Evolutionary conservation across 2,797 vertebrate genomes (phyloP), one percentile per base, ranked within the genome.

Genomic region (Momotus momota): DNA sequence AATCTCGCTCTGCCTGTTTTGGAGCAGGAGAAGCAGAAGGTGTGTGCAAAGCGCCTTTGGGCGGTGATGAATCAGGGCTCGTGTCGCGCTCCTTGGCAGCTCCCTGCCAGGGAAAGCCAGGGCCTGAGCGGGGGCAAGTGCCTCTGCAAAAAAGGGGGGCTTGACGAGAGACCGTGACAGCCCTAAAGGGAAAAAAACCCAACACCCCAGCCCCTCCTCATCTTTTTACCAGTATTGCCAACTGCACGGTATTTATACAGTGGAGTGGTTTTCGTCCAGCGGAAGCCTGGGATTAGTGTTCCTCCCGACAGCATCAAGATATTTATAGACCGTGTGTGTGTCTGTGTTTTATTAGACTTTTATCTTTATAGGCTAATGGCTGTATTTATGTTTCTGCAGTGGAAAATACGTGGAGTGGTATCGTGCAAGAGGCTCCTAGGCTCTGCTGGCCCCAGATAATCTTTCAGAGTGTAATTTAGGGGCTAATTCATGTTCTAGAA

Each of bases 1-100:
- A 86, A 92, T 96, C 91, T 96, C 87, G n/a, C 91, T 54, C 85
- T 1, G 27, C 93, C 87, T 93, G 91, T 64, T 95, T 52, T 87
- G 1, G 10, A 73, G 81, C 81, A 67, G 84, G 71, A 89, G 91
- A 19, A 91, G 91, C 91, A 94, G 75, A 74, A 95, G 93, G 91
- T 90, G 87, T 87, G 91, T 38, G 64, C 51, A 9, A 35, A 16
- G 86, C 13, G 23, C 84, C 87, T 95, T 85, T 25, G 71, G 81
- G 84, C 29, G 5, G 41, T 3, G 6, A 51, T 93, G 94, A 93
- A 64, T 95, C 93, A 80, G 83, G 12, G 83, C 57, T 89, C 33
- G 0, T 18, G 71, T 73, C 25, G 2, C 40, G 10, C 41, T 66
- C 67, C 60, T 55, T 33, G 65, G 90, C 87, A 73, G 48, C 35